Conservation (phyloP, 2,797 vertebrate genomes). For the Poeciliopsis presidionis region DNA sequence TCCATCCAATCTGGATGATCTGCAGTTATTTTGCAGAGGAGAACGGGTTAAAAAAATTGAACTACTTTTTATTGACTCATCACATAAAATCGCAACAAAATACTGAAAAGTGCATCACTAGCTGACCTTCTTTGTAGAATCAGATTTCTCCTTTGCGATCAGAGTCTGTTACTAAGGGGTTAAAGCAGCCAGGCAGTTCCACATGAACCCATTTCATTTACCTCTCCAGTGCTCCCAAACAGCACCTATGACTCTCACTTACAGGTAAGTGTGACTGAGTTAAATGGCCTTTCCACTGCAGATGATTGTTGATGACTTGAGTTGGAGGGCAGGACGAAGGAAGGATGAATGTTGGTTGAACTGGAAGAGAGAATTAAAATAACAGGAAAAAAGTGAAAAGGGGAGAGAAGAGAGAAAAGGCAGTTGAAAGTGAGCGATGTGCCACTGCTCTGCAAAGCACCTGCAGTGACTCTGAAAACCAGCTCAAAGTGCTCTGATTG, state of each 20-base stretch:
- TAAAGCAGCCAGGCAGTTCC: background rate
- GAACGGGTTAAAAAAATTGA: background rate
- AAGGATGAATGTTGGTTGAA: background rate
- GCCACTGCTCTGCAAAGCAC: slow-evolving; percentile 19
- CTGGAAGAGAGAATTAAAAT: background rate
- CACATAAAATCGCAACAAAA: background rate
- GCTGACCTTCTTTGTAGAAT: background rate
- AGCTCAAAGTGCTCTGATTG: slow-evolving; percentile 15
- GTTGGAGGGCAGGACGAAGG: background rate
- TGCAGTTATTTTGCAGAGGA: background rate
- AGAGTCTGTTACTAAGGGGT: background rate
- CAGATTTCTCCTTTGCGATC: background rate
- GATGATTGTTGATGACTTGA: slow-evolving; percentile 21
- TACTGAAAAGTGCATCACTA: background rate
- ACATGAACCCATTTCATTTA: background rate
- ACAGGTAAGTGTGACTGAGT: background rate
- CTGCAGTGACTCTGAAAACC: slow-evolving; percentile 28
- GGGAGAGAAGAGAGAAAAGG: background rate
- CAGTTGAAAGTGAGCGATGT: slow-evolving; percentile 13
- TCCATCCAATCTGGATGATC: background rate
- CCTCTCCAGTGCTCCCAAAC: slow-evolving; percentile 2
- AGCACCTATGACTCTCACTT: slow-evolving; percentile 23
- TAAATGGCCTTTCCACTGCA: slow-evolving; percentile 15
- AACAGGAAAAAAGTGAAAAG: background rate
- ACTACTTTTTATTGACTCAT: background rate